Evolutionary conservation across 2,797 vertebrate species (phyloP).

Genomic region (Parauchenoglanis ngamensis): DNA sequence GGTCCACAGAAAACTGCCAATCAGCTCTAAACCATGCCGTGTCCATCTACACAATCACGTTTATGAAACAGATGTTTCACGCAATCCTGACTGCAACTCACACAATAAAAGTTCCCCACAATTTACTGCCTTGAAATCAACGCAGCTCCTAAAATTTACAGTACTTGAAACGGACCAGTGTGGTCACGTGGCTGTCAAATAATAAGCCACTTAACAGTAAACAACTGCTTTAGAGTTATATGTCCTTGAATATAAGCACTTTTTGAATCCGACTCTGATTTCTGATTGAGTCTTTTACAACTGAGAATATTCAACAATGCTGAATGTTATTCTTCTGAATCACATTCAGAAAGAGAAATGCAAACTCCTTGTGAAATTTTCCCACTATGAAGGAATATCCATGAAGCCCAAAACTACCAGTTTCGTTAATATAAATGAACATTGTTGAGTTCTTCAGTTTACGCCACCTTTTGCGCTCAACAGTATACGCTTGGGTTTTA

Average conservation of each 20-base stretch:
- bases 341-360: not conserved
- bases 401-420: not conserved
- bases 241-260: not conserved
- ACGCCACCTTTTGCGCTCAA: not conserved
- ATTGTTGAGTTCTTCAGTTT: not conserved
- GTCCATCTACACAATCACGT: not conserved
- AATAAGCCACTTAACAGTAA: not conserved
- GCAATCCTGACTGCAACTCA: not conserved
- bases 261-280: not conserved
- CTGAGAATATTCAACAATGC: not conserved
- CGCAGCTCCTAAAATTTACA: constrained; percentile 7
- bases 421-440: not conserved
- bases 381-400: not conserved
- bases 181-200: not conserved
- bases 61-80: not conserved
- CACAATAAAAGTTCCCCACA: too few relatives aligned
- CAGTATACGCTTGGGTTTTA: not conserved
- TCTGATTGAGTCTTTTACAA: not conserved
- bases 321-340: not conserved
- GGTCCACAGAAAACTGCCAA: not conserved
- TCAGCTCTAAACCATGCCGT: not conserved
- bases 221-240: not conserved
- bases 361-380: not conserved
- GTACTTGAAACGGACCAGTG: not conserved
- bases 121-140: not conserved